phyloP scores from a whole-genome alignment of 1,140 invertebrate species.

The Hermatobates lingyangjiaoensis region DNA sequence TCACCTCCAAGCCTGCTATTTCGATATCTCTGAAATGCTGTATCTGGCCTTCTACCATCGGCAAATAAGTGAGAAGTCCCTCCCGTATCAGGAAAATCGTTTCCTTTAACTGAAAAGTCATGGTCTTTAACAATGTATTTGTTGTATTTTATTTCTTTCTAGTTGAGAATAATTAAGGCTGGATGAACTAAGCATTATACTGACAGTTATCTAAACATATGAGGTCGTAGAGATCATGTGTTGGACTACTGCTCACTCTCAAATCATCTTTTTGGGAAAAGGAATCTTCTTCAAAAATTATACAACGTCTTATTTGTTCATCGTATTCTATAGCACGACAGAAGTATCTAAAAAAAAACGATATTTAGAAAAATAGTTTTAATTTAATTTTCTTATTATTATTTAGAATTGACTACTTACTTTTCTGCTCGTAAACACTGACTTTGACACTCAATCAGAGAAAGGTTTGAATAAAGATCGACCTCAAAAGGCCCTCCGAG shows the following conservation, averaged over 20 bases:
- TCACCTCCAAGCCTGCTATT: constrained; percentile 66
- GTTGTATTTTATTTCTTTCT: neutral
- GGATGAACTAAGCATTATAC: constrained; percentile 24
- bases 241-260: constrained; percentile 54
- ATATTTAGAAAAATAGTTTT: neutral
- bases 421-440: constrained; percentile 59
- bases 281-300: constrained; percentile 74
- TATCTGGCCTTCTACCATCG: constrained; percentile 58
- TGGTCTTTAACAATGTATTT: neutral
- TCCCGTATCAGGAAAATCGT: constrained; percentile 66
- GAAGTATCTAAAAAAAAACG: constrained; percentile 40
- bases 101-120: constrained; percentile 22
- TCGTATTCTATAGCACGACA: constrained; percentile 80
- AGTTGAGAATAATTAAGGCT: neutral
- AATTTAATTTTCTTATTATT: neutral
- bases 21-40: constrained; percentile 70
- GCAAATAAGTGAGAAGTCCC: constrained; percentile 60
- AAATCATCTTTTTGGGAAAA: constrained; percentile 69
- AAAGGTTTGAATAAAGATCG: constrained; percentile 65
- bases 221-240: constrained; percentile 66
- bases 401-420: constrained; percentile 25
- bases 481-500: constrained; percentile 70
- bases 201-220: constrained; percentile 73
- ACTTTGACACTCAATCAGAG: constrained; percentile 62
- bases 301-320: constrained; percentile 61